Evolutionary conservation across 2,113 vertebrate species (phyloP).

Genomic region (Alaudala cheleensis): DNA sequence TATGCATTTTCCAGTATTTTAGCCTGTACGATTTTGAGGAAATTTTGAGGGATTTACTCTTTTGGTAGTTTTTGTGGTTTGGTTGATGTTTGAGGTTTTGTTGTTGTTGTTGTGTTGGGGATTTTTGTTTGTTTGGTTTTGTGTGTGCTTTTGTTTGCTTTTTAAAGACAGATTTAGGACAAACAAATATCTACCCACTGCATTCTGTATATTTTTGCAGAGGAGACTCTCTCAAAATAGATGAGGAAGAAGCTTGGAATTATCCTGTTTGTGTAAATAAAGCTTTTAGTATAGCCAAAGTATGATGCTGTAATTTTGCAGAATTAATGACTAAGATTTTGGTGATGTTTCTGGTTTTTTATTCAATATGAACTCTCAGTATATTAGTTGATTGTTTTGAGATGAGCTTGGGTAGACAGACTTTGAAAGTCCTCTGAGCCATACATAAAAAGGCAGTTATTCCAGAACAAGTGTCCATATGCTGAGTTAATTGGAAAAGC

Average conservation of each 20-base stretch:
- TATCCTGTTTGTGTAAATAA: neutral
- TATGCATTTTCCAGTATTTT: neutral
- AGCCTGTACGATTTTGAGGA: neutral
- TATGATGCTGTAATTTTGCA: neutral
- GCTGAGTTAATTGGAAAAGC: neutral
- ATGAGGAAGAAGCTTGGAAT: neutral
- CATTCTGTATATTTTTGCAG: neutral
- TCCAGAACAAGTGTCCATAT: neutral
- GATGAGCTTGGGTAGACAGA: neutral
- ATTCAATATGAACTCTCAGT: neutral
- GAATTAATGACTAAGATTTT: neutral
- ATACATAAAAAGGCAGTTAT: neutral
- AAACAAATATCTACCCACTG: neutral
- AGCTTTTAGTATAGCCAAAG: neutral
- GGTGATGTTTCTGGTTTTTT: neutral
- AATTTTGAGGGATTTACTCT: conserved; percentile 9
- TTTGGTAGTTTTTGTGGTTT: neutral
- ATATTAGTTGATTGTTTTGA: neutral
- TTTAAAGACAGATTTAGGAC: neutral
- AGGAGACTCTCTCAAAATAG: neutral
- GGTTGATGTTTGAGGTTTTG: neutral
- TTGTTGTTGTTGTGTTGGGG: neutral
- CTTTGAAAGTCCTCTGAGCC: neutral
- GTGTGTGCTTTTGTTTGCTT: neutral
- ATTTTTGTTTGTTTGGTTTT: neutral